Conservation (phyloP, 2,797 vertebrate genomes). For the Fistularia commersonii region DNA sequence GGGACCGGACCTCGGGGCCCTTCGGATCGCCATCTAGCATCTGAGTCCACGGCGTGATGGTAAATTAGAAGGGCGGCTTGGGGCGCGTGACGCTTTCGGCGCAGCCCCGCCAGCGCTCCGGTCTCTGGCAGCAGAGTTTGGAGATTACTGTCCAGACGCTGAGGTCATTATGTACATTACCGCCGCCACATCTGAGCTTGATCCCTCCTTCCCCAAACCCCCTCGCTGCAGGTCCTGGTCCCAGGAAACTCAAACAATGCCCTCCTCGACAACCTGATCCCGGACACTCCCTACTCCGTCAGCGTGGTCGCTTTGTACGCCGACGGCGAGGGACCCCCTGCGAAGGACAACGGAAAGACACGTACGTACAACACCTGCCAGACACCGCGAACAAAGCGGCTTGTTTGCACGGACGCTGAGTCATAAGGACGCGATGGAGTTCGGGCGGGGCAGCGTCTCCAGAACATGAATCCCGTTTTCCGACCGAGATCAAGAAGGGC, state of each 20-base stretch:
- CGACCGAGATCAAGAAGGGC: too few relatives aligned
- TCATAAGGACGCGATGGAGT: too few relatives aligned
- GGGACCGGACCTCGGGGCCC: too few relatives aligned
- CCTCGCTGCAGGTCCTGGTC: conserved; percentile 80
- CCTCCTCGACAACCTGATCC: conserved; percentile 86
- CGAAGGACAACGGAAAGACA: conserved; percentile 83
- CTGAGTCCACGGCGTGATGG: too few relatives aligned
- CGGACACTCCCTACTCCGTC: conserved; percentile 87
- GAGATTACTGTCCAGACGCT: conserved; percentile 14
- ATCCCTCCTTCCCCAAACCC: neutral
- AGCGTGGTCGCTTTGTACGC: conserved; percentile 84
- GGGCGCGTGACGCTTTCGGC: too few relatives aligned
- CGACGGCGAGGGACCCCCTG: conserved; percentile 81
- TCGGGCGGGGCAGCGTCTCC: too few relatives aligned
- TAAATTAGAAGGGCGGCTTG: too few relatives aligned
- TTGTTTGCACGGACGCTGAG: too few relatives aligned
- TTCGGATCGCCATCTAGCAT: too few relatives aligned
- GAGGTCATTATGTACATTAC: conserved; percentile 66
- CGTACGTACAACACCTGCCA: conserved; percentile 66
- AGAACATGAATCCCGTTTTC: too few relatives aligned
- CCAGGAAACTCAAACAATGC: conserved; percentile 81
- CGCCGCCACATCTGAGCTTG: conserved; percentile 36
- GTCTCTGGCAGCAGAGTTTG: conserved; percentile 38
- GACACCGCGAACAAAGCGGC: too few relatives aligned
- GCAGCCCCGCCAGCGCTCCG: conserved; percentile 35